A percentile compares a stretch with the other conserved stretches of the same genome.
These are phyloP conservation scores for Oreonectes daqikongensis DNA, from an alignment of 2,797 vertebrate genomes.

Conservation along the genomic window DNA sequence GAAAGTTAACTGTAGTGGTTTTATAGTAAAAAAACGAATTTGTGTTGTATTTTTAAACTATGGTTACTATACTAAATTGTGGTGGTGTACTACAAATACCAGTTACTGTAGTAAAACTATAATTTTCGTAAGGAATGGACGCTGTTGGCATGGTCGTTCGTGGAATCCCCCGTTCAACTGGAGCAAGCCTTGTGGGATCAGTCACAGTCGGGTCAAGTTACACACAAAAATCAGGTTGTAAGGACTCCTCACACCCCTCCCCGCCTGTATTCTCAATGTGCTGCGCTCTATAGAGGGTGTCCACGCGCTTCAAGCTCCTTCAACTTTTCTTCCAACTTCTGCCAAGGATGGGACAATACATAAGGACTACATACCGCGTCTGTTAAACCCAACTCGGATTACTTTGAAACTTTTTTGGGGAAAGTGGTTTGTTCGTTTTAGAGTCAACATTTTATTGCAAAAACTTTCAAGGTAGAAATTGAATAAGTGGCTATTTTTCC, in stretches of 20 bases:
- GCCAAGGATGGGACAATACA: constrained; percentile 34
- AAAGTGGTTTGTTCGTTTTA: too few species aligned
- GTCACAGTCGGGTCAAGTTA: constrained; percentile 74
- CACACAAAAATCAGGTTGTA: constrained; percentile 69
- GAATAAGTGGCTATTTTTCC: background rate
- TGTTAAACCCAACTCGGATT: constrained; percentile 12
- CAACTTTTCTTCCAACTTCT: constrained; percentile 65
- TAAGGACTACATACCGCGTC: constrained; percentile 1
- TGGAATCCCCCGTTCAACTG: constrained; percentile 25
- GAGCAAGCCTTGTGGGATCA: constrained; percentile 57
- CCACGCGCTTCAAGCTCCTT: constrained; percentile 55
- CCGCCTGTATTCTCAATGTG: constrained; percentile 72
- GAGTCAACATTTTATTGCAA: background rate
- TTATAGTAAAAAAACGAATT: too few species aligned
- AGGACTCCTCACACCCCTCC: constrained; percentile 75
- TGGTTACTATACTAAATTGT: too few species aligned
- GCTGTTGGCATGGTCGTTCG: constrained; percentile 24
- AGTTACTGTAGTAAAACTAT: too few species aligned
- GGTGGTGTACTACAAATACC: too few species aligned
- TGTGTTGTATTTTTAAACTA: too few species aligned
- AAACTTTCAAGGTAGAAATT: background rate
- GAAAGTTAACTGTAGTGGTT: too few species aligned
- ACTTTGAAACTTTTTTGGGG: background rate
- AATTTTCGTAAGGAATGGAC: background rate
- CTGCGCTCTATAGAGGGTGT: constrained; percentile 70